Evolutionary conservation across 2,888 invertebrate genomes (phyloP), one percentile per base, ranked within the genome.

Genomic region (Tiliacea citrago): DNA sequence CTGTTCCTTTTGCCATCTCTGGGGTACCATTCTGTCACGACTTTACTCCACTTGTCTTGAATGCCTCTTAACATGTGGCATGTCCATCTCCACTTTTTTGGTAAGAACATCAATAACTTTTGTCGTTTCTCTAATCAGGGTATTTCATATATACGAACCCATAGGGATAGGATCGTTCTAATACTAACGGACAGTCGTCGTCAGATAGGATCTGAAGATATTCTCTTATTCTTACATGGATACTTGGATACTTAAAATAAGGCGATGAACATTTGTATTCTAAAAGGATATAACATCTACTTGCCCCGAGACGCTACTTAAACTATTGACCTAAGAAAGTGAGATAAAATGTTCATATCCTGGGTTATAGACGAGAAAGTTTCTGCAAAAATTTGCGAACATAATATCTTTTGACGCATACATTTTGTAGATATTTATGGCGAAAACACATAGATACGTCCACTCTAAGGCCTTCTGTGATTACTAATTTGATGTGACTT

Each of bases 241-340:
- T 35, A 35, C 7, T 51, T 51, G 4, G 39, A 18, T 39, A 42
- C 6, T 29, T 29, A 42, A 42, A 16, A 13, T 6, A 68, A 45
- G 9, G 12, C 29, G 10, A 39, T 16, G 12, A 66, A 29, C 65
- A 68, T 68, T 68, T 35, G 21, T 65, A 65, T 68, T 66, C 66
- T 18, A 45, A 35, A 18, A 53, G 12, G 5, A 70, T 16, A 1
- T 6, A 29, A 51, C 21, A 49, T 21, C 8, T 35, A 18, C 42
- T 75, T 16, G 35, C 1, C 12, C 18, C 39, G 42, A 42, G 21
- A 57, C 13, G n/a, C 24, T 24, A 18, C n/a, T 13, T 65, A 53
- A 65, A 55, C 65, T 71, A 21, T 78, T 72, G 72, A 78, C 77
- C 65, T 72, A 57, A 57, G 79, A 77, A 78, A 78, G 72, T 77